A percentile compares a stretch with the other conserved stretches of the same genome.
phyloP scores from a whole-genome alignment of 2,888 invertebrate species.

The Hydriomena furcata region DNA sequence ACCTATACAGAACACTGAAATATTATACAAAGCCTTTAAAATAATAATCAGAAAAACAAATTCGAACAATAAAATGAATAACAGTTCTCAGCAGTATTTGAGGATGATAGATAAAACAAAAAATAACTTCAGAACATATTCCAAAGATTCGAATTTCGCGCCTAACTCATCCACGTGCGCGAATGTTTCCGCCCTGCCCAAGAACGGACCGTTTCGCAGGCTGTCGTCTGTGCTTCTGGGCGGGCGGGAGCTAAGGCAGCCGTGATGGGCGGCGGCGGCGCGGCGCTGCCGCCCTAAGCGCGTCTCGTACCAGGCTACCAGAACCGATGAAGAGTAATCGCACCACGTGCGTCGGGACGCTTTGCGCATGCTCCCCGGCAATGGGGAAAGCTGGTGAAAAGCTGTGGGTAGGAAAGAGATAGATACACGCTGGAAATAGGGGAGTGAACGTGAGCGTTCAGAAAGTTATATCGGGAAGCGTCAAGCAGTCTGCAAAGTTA shows the following conservation, averaged over 20 bases:
- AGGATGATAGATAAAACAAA: constrained; percentile 23
- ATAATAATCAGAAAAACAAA: background rate
- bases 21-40: constrained; percentile 42
- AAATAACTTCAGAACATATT: constrained; percentile 43
- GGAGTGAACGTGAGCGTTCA: constrained; percentile 57
- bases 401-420: constrained; percentile 58
- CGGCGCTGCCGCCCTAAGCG: constrained; percentile 81
- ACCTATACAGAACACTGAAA: constrained; percentile 58
- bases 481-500: constrained; percentile 79
- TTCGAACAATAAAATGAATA: constrained; percentile 27
- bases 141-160: constrained; percentile 49
- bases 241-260: constrained; percentile 67
- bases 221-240: constrained; percentile 74
- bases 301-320: constrained; percentile 79
- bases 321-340: constrained; percentile 50
- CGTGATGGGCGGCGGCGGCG: constrained; percentile 74
- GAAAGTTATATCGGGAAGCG: constrained; percentile 72
- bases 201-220: constrained; percentile 71
- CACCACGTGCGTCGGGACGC: constrained; percentile 71
- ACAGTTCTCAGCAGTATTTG: constrained; percentile 21
- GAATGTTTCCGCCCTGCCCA: constrained; percentile 52
- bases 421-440: constrained; percentile 58
- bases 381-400: constrained; percentile 70
- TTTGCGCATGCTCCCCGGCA: constrained; percentile 68
- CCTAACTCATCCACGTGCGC: constrained; percentile 65